Base-by-base conservation (phyloP, 2,797 vertebrate genomes). In the Malacoraja senta region DNA sequence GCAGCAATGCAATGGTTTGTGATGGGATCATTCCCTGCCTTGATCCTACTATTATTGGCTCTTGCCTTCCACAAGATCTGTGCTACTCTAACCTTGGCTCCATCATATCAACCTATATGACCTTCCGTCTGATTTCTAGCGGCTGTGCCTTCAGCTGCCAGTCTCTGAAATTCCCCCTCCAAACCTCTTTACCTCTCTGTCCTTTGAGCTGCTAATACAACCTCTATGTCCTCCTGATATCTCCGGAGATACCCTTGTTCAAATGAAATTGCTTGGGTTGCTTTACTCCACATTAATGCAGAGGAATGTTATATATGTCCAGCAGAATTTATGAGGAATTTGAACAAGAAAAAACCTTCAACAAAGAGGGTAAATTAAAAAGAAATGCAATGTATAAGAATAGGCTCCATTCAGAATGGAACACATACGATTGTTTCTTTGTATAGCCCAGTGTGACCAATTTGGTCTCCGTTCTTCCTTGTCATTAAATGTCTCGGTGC, bases 401-500 rank as follows among this genome's bases (percentile, higher is more conserved):
- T 17, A 44, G 12, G 77, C 13, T 58, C 81, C 53, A 58, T 17
- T 86, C 26, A 17, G 12, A n/a, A 15, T 65, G 58, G 29, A 12
- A 86, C 58, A 3, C 63, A 88, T 79, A 79, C 32, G 19, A 79
- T 88, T 88, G n/a, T 88, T 61, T 13, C 58, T 19, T 65, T 63
- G 58, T 12, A 2, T 7, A 1, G 4, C 32, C 68, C 63, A 6
- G 24, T 29, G 12, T 93, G 93, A 1, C 93, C 0, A 94, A 0
- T 13, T 74, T 93, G 94, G 84, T 94, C 93, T 93, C 10, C 68
- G 94, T 0, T 0, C 0, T 0, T 68, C 94, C 94, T 68, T 0
- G 93, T 94, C 9, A 1, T 0, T 58, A 74, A 0, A 94, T 10
- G 95, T 93, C 94, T 0, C 94, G 81, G 94, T 94, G 94, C 94